Evolutionary conservation across 2,113 vertebrate genomes (phyloP).

Genomic region (Hipposideros armiger): DNA sequence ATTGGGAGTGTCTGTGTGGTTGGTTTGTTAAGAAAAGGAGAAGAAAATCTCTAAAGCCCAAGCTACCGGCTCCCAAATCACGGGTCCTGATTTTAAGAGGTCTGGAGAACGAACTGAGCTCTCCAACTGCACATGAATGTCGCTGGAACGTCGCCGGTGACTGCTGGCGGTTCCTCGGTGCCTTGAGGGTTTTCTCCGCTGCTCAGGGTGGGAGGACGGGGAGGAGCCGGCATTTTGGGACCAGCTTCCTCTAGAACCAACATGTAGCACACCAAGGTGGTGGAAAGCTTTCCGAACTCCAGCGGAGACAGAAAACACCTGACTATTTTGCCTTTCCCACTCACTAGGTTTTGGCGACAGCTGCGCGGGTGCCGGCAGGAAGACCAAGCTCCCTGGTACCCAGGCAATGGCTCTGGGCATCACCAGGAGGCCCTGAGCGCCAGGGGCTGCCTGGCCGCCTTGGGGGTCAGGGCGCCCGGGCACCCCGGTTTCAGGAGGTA

Average conservation of each 20-base stretch:
- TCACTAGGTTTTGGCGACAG: not conserved
- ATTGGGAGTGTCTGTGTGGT: not conserved
- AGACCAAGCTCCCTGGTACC: not conserved
- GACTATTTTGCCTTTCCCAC: not conserved
- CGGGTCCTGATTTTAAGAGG: not conserved
- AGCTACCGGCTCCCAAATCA: not conserved
- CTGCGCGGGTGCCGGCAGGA: not conserved
- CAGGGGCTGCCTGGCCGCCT: not conserved
- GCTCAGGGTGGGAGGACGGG: conserved; percentile 6
- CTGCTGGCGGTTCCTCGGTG: not conserved
- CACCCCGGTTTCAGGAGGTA: not conserved
- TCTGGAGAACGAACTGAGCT: not conserved
- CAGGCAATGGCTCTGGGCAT: not conserved
- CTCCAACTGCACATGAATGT: not conserved
- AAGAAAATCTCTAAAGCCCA: not conserved
- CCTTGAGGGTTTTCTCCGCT: not conserved
- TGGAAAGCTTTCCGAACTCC: conserved; percentile 32
- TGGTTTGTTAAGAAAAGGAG: not conserved
- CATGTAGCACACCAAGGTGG: not conserved
- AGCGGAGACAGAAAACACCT: not conserved
- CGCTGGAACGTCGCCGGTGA: not conserved
- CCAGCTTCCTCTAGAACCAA: not conserved
- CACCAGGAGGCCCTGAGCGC: not conserved
- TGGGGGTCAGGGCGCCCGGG: not conserved
- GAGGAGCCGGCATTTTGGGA: not conserved